Evolutionary conservation across 2,797 vertebrate species (phyloP), one percentile per base, ranked within the genome.

Genomic region (Rhinichthys osculus): DNA sequence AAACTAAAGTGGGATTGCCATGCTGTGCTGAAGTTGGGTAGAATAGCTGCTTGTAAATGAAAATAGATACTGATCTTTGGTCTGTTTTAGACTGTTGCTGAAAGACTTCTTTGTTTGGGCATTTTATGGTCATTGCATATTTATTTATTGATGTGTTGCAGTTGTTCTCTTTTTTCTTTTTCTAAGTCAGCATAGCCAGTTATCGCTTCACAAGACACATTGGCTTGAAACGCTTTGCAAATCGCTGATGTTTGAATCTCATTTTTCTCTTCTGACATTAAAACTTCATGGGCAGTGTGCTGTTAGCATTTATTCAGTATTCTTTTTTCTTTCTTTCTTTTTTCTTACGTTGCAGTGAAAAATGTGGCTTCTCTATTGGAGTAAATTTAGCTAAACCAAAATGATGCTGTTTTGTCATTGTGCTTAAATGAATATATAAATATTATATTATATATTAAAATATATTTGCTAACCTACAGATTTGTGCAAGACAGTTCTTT

Each of bases 381-480:
- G 94, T 94, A 90, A 93, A 93, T 91, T 91, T 93, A 94, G 94
- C 93, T 93, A 89, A 93, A 93, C 92, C 92, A 92, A 94, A 95
- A 93, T 93, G 89, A 93, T 94, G 94, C 94, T 91, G 94, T 94
- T 94, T 93, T 95, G 94, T 95, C 94, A 95, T 94, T 95, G 95
- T 92, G 95, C 94, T 95, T 95, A 95, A 95, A 95, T 94, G 88
- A 94, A 93, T 93, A 95, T 72, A 80, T 95, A 94, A 94, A 95
- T 95, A 95, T 95, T 90, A 90, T 90, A 90, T 90, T 93, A 94
- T 95, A 94, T 95, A 95, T 95, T 95, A 95, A 95, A 96, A 95
- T 95, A 95, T 95, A 95, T 96, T 96, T 96, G 95, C 95, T 95
- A 93, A 96, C 95, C 94, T 92, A 85, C 13, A 21, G 50, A 54